Evolutionary conservation across 2,113 vertebrate genomes (phyloP).

Genomic region (Girardinichthys multiradiatus): DNA sequence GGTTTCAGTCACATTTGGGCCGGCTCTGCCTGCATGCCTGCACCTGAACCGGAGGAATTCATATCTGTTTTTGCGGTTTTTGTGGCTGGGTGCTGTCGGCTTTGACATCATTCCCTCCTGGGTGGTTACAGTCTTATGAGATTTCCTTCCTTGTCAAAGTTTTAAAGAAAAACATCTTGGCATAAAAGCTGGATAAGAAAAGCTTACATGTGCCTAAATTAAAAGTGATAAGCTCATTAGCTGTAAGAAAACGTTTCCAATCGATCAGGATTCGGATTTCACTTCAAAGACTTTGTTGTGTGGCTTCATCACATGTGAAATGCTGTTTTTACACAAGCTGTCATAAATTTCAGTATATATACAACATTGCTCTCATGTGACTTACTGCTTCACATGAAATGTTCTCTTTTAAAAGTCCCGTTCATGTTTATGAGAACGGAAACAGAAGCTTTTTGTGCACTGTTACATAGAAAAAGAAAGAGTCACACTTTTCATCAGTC

Average conservation of each 20-base stretch:
- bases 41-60: conserved; percentile 22
- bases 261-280: not conserved
- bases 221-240: not conserved
- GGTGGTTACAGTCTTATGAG: not conserved
- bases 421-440: not conserved
- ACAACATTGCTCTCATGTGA: not conserved
- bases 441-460: not conserved
- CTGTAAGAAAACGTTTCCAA: not conserved
- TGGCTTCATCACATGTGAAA: not conserved
- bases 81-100: not conserved
- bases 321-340: not conserved
- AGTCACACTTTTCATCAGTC: not conserved
- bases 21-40: conserved; percentile 9
- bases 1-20: too few relatives aligned
- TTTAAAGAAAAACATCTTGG: not conserved
- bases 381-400: not conserved
- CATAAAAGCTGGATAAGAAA: not conserved
- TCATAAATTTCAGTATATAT: not conserved
- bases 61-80: conserved; percentile 15
- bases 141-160: not conserved
- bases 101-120: not conserved
- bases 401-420: not conserved
- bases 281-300: not conserved
- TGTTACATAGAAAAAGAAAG: not conserved
- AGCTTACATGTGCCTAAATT: too few relatives aligned